Conservation (phyloP, 2,797 vertebrate genomes). For the Coendou prehensilis region DNA sequence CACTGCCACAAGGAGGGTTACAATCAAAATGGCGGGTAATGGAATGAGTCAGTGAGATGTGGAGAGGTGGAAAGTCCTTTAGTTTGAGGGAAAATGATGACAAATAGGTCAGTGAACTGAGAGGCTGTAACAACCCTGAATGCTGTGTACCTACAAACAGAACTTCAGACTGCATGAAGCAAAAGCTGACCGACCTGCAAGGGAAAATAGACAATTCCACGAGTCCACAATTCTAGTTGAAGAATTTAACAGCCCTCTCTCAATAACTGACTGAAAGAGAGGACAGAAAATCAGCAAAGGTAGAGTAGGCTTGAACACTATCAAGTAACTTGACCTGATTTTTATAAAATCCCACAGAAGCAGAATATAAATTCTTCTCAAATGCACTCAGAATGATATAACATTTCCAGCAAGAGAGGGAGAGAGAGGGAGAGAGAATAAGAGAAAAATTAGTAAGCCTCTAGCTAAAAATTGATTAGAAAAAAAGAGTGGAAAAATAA, state of each 20-base stretch:
- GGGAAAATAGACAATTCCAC: not conserved
- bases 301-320: not conserved
- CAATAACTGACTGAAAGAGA: not conserved
- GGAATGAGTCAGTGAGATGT: not conserved
- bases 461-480: not conserved
- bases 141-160: not conserved
- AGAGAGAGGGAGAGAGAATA: not conserved
- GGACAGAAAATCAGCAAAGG: not conserved
- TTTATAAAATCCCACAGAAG: not conserved
- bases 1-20: not conserved
- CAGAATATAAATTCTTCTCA: not conserved
- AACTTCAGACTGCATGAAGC: not conserved
- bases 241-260: not conserved
- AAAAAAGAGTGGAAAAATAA: not conserved
- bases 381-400: not conserved
- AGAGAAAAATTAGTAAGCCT: not conserved
- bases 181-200: not conserved
- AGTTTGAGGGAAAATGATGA: not conserved
- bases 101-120: not conserved
- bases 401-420: not conserved
- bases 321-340: not conserved
- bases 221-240: not conserved
- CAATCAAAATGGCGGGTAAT: not conserved
- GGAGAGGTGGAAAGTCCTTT: not conserved
- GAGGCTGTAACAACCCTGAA: not conserved